Conservation (phyloP, 2,113 vertebrate species). For the Euleptes europaea region DNA sequence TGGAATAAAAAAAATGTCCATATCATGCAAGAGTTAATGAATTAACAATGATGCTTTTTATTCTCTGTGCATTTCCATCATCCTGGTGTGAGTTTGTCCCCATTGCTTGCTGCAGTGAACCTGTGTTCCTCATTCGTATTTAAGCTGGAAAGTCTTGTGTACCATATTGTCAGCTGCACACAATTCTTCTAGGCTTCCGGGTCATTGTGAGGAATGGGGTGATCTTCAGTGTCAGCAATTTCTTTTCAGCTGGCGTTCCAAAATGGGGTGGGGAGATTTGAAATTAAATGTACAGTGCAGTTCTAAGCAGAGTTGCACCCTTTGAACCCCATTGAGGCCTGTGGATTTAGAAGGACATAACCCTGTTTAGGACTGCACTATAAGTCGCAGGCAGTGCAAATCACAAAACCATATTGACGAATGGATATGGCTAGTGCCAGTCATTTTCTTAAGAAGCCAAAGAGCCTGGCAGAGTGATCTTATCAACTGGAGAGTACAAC, state of each 20-base stretch:
- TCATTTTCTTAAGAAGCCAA: background rate
- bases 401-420: background rate
- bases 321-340: too few relatives aligned
- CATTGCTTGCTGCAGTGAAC: conserved; percentile 20
- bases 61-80: background rate
- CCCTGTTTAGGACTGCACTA: too few relatives aligned
- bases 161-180: background rate
- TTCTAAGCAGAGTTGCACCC: too few relatives aligned
- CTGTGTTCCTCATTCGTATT: rapidly evolving
- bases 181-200: background rate
- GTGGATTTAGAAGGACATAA: too few relatives aligned
- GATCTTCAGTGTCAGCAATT: background rate
- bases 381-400: background rate
- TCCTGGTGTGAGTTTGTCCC: background rate
- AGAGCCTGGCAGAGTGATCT: background rate
- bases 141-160: conserved; percentile 15
- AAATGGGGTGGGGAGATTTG: background rate
- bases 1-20: background rate
- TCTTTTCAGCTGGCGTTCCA: background rate
- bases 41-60: background rate
- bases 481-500: background rate
- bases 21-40: background rate
- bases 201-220: background rate
- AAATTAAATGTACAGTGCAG: too few relatives aligned
- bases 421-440: too few relatives aligned